These are phyloP conservation scores for Acanthosepion esculentum DNA, from an alignment of 2,888 invertebrate genomes.

Conservation along the genomic window DNA sequence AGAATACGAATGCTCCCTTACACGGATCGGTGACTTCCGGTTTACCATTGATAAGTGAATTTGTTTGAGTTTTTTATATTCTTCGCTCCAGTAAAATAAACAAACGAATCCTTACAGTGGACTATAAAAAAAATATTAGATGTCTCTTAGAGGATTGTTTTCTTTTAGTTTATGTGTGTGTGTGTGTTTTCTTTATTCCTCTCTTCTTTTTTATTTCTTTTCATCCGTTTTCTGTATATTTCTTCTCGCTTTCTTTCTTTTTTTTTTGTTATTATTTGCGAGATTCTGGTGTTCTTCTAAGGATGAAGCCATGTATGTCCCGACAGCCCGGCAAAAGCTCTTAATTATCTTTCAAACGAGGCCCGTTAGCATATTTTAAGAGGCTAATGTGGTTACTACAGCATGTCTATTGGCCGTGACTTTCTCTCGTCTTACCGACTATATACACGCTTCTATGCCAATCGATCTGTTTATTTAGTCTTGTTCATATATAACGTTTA, in stretches of 20 bases:
- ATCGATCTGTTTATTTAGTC: neutral
- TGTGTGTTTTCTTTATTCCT: neutral
- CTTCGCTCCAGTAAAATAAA: neutral
- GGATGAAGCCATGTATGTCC: neutral
- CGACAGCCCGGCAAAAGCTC: neutral
- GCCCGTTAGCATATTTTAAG: neutral
- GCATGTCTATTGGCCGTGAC: neutral
- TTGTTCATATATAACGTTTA: neutral
- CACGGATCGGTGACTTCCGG: neutral
- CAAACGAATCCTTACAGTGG: neutral
- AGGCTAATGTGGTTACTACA: neutral
- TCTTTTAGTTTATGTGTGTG: too few relatives aligned
- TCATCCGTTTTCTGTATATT: neutral
- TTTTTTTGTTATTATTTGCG: too few relatives aligned
- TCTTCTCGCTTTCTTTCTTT: neutral
- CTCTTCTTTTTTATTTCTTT: neutral
- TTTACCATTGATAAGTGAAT: neutral
- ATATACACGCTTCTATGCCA: neutral
- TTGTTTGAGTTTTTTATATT: neutral
- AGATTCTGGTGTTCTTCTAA: neutral
- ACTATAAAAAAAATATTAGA: slow-evolving; percentile 22
- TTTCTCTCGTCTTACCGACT: neutral
- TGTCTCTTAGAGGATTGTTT: neutral
- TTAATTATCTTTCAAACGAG: slow-evolving; percentile 12
- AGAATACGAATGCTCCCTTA: neutral